phyloP scores from a whole-genome alignment of 2,888 invertebrate genomes.

The Invenusta paracnida region DNA sequence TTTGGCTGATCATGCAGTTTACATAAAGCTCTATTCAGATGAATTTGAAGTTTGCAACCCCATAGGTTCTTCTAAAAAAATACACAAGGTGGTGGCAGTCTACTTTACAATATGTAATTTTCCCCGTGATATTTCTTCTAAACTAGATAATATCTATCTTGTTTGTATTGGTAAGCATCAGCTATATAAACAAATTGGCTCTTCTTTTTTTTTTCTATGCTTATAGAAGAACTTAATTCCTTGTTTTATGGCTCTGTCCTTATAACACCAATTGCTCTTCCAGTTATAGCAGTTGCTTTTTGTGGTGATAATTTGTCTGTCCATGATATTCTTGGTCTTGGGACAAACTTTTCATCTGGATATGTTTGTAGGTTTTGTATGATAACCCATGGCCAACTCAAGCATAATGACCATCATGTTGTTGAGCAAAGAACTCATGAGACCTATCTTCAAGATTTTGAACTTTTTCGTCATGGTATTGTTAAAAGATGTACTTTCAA shows the following conservation, averaged over 20 bases:
- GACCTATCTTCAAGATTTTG: neutral
- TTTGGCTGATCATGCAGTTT: neutral
- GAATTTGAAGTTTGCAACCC: constrained; percentile 22
- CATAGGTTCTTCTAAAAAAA: neutral
- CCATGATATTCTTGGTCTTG: neutral
- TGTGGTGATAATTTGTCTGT: constrained; percentile 15
- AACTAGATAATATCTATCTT: neutral
- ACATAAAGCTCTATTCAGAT: neutral
- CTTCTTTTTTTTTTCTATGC: neutral
- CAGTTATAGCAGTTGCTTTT: constrained; percentile 14
- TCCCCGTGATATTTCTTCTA: too few relatives aligned
- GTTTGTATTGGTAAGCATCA: neutral
- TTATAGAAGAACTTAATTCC: constrained; percentile 1
- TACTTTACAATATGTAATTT: constrained; percentile 8
- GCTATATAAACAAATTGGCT: neutral
- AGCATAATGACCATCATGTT: neutral
- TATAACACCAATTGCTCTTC: neutral
- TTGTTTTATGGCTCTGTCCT: neutral
- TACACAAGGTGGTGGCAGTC: neutral
- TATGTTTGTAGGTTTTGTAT: neutral
- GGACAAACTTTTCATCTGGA: neutral
- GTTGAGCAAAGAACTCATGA: neutral
- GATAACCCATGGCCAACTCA: neutral
- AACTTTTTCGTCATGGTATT: neutral
- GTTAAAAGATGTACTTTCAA: neutral